Evolutionary conservation across 2,888 invertebrate genomes (phyloP), one percentile per base, ranked within the genome.

Genomic region (Parnassius mnemosyne): DNA sequence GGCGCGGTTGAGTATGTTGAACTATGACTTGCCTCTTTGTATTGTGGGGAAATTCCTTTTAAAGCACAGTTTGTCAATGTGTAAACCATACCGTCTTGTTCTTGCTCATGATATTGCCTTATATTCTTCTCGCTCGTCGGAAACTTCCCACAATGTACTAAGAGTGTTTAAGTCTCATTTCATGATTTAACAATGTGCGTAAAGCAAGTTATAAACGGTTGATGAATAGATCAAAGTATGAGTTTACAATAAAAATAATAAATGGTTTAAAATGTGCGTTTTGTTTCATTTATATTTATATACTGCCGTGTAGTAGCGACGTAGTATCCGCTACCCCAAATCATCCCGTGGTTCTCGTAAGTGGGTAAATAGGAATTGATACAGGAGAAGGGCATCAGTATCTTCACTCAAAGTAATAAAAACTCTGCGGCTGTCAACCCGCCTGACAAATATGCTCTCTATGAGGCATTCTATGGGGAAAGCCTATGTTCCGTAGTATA

Each of bases 161-260:
- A 66, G 64, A 68, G 59, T 58, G 60, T 69, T 63, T 69, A 65
- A 81, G 79, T 71, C 69, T 75, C 69, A 71, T 74, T 74, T 74
- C 75, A 77, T 77, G 83, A 79, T 79, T 81, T 82, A 81, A 69
- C 78, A 79, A 79, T 77, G 81, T 83, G 81, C 83, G 75, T 85
- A 81, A 80, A 79, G 77, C 85, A 81, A 81, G 79, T 83, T 81
- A 84, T 87, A 87, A 88, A 86, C 81, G 83, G 84, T 89, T 88
- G 87, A 84, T 85, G 83, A 84, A 78, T 81, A 89, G 87, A 83
- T 81, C 85, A 83, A 84, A 34, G 82, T 90, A 90, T 85, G 89
- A 85, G 85, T 90, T 90, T 88, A 90, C 88, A 87, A 84, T 86
- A 86, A 87, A 84, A 85, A 85, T 81, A 81, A 87, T 89, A 89